Evolutionary conservation across 2,113 vertebrate genomes (phyloP).

Genomic region (Tretioscincus oriximinensis): DNA sequence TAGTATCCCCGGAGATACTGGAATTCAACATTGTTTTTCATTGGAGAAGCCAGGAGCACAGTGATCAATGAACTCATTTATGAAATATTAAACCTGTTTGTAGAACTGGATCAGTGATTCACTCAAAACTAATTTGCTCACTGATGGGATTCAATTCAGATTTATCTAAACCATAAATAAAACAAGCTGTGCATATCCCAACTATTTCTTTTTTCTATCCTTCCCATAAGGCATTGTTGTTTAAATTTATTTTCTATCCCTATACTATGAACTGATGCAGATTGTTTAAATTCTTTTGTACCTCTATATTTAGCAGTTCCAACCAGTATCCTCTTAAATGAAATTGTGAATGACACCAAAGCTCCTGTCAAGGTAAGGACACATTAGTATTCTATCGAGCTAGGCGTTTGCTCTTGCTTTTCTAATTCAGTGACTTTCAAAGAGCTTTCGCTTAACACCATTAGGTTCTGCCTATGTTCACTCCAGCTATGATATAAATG

Average conservation of each 20-base stretch:
- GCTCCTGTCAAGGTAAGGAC: conserved; percentile 67
- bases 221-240: not conserved
- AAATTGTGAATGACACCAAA: conserved; percentile 63
- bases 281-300: conserved; percentile 15
- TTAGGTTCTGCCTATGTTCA: not conserved
- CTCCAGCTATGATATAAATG: not conserved
- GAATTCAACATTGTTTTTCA: too few species aligned
- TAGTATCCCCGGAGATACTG: too few species aligned
- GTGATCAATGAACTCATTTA: too few species aligned
- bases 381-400: not conserved
- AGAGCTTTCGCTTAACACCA: too few species aligned
- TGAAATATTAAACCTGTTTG: too few species aligned
- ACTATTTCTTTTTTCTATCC: too few species aligned
- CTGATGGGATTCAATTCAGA: too few species aligned
- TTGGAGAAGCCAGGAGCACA: too few species aligned
- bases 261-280: conserved; percentile 26
- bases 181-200: too few species aligned
- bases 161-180: too few species aligned
- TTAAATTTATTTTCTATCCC: conserved; percentile 8
- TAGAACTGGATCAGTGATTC: too few species aligned
- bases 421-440: not conserved
- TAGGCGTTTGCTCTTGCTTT: conserved; percentile 7
- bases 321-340: conserved; percentile 57
- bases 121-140: too few species aligned
- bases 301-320: conserved; percentile 24